A percentile compares a stretch with the other conserved stretches of the same genome.
Conservation (phyloP, 2,113 vertebrate species). For the Leptosomus discolor region DNA sequence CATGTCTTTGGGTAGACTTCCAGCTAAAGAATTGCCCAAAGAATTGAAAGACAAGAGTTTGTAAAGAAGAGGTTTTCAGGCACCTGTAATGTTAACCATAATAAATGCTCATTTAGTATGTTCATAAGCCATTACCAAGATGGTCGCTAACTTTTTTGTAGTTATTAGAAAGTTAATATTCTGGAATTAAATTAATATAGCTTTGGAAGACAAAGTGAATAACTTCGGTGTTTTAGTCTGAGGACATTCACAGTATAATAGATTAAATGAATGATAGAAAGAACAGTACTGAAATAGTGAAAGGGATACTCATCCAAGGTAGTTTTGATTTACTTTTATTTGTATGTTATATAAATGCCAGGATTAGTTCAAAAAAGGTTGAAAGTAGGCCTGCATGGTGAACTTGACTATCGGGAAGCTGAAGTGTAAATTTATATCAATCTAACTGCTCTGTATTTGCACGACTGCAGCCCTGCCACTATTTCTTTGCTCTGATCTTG, state of each 20-base stretch:
- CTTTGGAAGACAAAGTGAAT: background rate
- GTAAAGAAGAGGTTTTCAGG: background rate
- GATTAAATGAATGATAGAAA: background rate
- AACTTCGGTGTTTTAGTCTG: background rate
- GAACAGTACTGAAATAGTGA: background rate
- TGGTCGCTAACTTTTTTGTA: background rate
- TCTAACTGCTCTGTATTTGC: background rate
- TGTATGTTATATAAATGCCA: background rate
- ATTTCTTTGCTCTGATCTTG: background rate
- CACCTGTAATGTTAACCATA: background rate
- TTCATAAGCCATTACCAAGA: background rate
- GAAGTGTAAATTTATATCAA: too few relatives aligned
- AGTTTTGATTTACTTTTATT: background rate
- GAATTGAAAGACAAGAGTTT: background rate
- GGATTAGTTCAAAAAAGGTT: background rate
- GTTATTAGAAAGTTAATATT: background rate
- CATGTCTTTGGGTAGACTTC: background rate
- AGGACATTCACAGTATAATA: background rate
- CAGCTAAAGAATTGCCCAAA: background rate
- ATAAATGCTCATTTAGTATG: background rate
- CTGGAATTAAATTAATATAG: background rate
- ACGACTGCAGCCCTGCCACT: background rate
- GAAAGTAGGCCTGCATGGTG: background rate
- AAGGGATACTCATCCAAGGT: background rate
- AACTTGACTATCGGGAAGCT: background rate